Conservation (phyloP, 1,140 invertebrate species). For the Cotesia typhae region DNA sequence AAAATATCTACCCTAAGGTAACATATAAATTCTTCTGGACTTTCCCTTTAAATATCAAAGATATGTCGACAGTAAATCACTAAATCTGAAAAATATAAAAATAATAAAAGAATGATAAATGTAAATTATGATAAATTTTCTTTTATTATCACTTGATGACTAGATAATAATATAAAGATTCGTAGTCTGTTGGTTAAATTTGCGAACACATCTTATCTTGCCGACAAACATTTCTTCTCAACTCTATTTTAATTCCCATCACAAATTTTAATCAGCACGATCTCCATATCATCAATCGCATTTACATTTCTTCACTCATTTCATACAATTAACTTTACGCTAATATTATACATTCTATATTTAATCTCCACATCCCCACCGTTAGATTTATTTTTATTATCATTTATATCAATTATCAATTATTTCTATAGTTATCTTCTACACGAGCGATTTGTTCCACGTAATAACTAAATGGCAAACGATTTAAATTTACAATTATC, state of each 20-base stretch:
- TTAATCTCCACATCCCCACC: slow-evolving; percentile 1
- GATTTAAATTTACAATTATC: slow-evolving; percentile 2
- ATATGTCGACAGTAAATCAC: too few relatives aligned
- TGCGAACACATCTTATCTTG: slow-evolving; percentile 46
- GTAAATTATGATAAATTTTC: slow-evolving; percentile 59
- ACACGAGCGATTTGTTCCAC: slow-evolving; percentile 3
- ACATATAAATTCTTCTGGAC: too few relatives aligned
- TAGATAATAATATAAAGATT: slow-evolving; percentile 64
- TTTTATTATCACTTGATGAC: slow-evolving; percentile 63
- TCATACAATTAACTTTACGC: neutral
- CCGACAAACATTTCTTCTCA: neutral
- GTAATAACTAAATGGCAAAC: slow-evolving; percentile 15
- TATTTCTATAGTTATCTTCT: neutral
- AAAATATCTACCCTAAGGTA: too few relatives aligned
- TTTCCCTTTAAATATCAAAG: too few relatives aligned
- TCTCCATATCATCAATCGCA: slow-evolving; percentile 3
- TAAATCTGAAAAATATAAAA: neutral
- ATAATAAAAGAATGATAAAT: slow-evolving; percentile 25
- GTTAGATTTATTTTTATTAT: neutral
- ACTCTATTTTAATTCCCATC: slow-evolving; percentile 27
- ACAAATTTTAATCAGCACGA: slow-evolving; percentile 31
- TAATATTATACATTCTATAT: neutral
- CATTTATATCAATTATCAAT: neutral
- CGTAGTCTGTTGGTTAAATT: slow-evolving; percentile 55
- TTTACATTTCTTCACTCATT: neutral